A percentile compares a stretch with the other conserved stretches of the same genome.
Evolutionary conservation across 2,113 vertebrate species (phyloP).

Genomic region (Thunnus maccoyii): DNA sequence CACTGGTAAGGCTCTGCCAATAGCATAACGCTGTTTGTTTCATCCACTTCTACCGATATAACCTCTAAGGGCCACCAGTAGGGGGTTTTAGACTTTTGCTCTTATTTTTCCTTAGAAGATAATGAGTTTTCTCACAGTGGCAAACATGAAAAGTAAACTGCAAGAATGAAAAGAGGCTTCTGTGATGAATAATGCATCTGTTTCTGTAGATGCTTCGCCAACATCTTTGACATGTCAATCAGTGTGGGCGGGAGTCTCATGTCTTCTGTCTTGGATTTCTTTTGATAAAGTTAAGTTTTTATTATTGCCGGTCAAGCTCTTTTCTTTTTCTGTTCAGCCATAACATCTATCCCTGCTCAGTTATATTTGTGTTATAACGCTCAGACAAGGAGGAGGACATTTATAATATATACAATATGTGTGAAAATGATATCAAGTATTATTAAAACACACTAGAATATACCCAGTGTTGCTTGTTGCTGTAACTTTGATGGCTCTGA

Average conservation of each 20-base stretch:
- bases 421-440: background rate
- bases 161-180: background rate
- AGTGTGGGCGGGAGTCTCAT: slow-evolving; percentile 3
- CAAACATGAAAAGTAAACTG: slow-evolving; percentile 27
- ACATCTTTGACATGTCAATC: slow-evolving; percentile 45
- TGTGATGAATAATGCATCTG: slow-evolving; percentile 47
- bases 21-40: background rate
- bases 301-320: slow-evolving; percentile 3
- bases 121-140: slow-evolving; percentile 36
- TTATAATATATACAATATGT: background rate
- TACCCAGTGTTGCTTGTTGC: background rate
- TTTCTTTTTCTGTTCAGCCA: background rate
- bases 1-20: background rate
- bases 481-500: slow-evolving; percentile 17
- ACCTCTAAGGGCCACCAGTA: background rate
- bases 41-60: background rate
- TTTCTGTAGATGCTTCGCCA: slow-evolving; percentile 24
- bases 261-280: slow-evolving; percentile 2
- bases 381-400: background rate
- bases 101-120: slow-evolving; percentile 7
- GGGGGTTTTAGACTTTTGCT: slow-evolving; percentile 3
- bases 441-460: background rate
- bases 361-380: background rate
- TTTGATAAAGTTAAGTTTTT: slow-evolving; percentile 26
- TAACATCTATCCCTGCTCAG: background rate